A percentile compares a stretch with the other conserved stretches of the same genome.
Conservation (phyloP, 2,888 invertebrate genomes). For the Euspilapteryx auroguttella region DNA sequence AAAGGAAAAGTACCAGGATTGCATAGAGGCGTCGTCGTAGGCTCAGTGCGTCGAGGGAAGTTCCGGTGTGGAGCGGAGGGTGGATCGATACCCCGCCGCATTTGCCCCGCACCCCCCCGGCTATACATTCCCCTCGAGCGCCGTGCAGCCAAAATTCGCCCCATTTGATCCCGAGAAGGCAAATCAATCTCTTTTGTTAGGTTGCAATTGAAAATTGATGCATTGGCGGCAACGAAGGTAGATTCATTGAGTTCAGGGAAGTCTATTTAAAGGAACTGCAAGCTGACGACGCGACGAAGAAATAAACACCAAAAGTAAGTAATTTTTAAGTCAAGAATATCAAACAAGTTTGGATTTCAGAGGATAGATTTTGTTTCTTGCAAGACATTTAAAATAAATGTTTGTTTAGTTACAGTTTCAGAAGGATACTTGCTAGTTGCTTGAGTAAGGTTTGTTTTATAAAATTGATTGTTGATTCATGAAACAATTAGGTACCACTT, state of each 20-base stretch:
- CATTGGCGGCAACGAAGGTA: constrained; percentile 13
- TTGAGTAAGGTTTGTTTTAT: too few relatives aligned
- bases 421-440: too few relatives aligned
- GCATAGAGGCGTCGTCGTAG: constrained; percentile 30
- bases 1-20: constrained; percentile 47
- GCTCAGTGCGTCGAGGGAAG: constrained; percentile 23
- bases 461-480: too few relatives aligned
- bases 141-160: constrained; percentile 48
- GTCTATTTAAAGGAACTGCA: not conserved
- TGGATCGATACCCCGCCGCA: constrained; percentile 55
- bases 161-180: constrained; percentile 46
- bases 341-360: too few relatives aligned
- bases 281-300: not conserved
- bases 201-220: constrained; percentile 33
- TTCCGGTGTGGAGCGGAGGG: constrained; percentile 17
- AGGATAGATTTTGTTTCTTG: too few relatives aligned
- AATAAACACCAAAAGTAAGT: not conserved
- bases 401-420: too few relatives aligned
- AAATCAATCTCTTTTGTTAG: constrained; percentile 49
- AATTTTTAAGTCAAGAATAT: not conserved
- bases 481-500: too few relatives aligned
- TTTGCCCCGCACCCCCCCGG: constrained; percentile 34
- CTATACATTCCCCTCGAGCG: constrained; percentile 30
- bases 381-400: too few relatives aligned
- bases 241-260: not conserved